Evolutionary conservation across 2,888 invertebrate species (phyloP), one percentile per base, ranked within the genome.

Genomic region (Aethes cnicana): DNA sequence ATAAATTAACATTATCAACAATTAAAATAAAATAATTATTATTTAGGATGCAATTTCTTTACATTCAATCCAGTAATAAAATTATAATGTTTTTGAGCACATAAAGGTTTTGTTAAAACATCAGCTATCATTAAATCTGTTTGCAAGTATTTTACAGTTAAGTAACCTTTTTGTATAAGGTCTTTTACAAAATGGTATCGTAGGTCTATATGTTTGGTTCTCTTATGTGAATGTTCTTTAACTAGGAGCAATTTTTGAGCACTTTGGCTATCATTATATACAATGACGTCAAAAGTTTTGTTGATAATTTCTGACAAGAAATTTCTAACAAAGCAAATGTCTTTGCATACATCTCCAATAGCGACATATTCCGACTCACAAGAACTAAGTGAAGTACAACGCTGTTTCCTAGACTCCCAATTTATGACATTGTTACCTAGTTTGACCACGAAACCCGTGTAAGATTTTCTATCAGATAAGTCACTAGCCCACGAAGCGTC

Each of bases 381-480:
- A 35, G 42, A 46, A 6, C 39, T 41, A 16, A 54, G 14, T 9
- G 52, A 47, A 3, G 46, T 16, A 46, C 43, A 30, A 25, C 39
- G 49, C 26, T 56, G 57, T 28, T 61, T 61, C 2, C 52, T 46
- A 6, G 35, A 16, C 21, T 56, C 55, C 55, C 54, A 57, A 33
- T 33, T 32, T 6, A 57, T 32, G 6, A 44, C 42, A 46, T 33
- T 43, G 21, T n/a, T n/a, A n/a, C n/a, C n/a, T n/a, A n/a, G n/a
- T n/a, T n/a, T n/a, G n/a, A n/a, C n/a, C n/a, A n/a, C n/a, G n/a
- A n/a, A n/a, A n/a, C n/a, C n/a, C n/a, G n/a, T n/a, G n/a, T n/a
- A n/a, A n/a, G n/a, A n/a, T n/a, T n/a, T n/a, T n/a, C n/a, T n/a
- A n/a, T n/a, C n/a, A n/a, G n/a, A n/a, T n/a, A n/a, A n/a, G n/a